Evolutionary conservation across 2,797 vertebrate species (phyloP).

Genomic region (Hoplostethus atlanticus): DNA sequence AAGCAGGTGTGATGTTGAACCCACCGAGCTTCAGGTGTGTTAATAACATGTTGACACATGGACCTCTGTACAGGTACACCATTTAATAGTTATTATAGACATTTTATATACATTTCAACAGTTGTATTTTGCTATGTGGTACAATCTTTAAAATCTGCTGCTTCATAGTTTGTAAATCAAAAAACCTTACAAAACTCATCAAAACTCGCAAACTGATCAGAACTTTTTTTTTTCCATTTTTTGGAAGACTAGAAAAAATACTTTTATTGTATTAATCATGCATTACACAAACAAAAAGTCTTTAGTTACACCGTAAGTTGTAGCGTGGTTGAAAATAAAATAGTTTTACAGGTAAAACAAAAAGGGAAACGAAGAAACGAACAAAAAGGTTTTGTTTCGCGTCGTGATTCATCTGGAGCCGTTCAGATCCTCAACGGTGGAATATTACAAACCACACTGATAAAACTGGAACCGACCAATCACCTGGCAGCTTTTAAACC

Average conservation of each 20-base stretch:
- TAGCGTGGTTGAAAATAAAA: constrained; percentile 62
- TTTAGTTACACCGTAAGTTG: constrained; percentile 91
- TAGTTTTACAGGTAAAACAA: constrained; percentile 26
- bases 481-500: constrained; percentile 29
- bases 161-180: constrained; percentile 95
- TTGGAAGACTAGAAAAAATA: constrained; percentile 99
- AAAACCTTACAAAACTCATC: constrained; percentile 96
- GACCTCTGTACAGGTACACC: constrained; percentile 94
- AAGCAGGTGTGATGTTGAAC: no score
- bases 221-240: constrained; percentile 87
- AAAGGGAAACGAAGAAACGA: background rate
- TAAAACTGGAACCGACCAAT: constrained; percentile 45
- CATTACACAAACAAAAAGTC: constrained; percentile 93
- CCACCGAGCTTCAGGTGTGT: no score
- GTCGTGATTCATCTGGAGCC: constrained; percentile 84
- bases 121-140: constrained; percentile 94
- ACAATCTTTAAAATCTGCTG: constrained; percentile 98
- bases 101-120: constrained; percentile 99
- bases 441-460: constrained; percentile 76
- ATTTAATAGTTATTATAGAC: constrained; percentile 99
- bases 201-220: constrained; percentile 96
- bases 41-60: background rate
- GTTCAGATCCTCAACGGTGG: constrained; percentile 74
- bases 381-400: constrained; percentile 70
- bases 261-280: constrained; percentile 97